Evolutionary conservation across 2,888 invertebrate species (phyloP), one percentile per base, ranked within the genome.

Genomic region (Boloria selene): DNA sequence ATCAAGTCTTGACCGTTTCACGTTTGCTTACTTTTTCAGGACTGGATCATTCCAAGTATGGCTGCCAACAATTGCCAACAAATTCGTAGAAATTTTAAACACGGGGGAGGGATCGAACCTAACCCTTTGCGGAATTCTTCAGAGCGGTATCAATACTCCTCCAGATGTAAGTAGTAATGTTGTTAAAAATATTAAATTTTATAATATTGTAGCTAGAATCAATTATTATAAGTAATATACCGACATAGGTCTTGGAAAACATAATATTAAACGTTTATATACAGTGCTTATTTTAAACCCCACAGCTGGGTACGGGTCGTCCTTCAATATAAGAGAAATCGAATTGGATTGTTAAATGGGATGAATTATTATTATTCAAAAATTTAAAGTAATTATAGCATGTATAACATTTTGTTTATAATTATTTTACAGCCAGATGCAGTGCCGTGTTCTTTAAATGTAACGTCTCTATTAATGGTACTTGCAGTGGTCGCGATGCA

Each of bases 61-160:
- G 89, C 70, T 88, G 66, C 89, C 89, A 0, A 84, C 83, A 0
- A 85, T 89, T 6, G 78, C 85, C 0, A 82, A 88, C 67, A 80
- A 84, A 69, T 84, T 88, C 68, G 77, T 87, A 18, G 70, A 75
- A 18, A 80, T 83, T 51, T 22, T 86, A 38, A 74, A 85, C 47
- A 78, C 79, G 0, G 88, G 85, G 0, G 82, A 82, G 16, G 83
- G 80, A 16, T 64, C 72, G 0, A 73, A 85, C 55, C 75, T 80
- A 14, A 81, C 81, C 0, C 77, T 89, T n/a, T 89, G 89, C 65
- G 77, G 74, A 18, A 78, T 88, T 52, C 75, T 89, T 38, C 67
- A 62, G 2, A 61, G 72, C 7, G 75, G 76, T 22, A n/a, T 81
- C 4, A 61, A 72, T 2, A 58, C 71, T 0, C 69, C 73, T 4